Conservation (phyloP, 1,140 invertebrate genomes). For the Grapholita molesta region DNA sequence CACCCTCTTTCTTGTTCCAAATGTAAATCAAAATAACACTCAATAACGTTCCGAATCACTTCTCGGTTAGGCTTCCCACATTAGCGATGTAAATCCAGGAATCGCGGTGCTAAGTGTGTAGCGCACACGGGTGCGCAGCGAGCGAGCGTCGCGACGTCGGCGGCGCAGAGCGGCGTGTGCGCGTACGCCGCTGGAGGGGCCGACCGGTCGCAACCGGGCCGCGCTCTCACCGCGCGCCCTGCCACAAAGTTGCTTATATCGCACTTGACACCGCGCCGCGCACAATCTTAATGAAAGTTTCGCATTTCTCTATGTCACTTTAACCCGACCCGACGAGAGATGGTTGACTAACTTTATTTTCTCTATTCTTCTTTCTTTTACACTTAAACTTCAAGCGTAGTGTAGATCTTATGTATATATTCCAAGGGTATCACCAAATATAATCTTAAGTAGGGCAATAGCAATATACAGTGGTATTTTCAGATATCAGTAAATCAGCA, state of each 20-base stretch:
- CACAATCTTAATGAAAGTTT: constrained; percentile 71
- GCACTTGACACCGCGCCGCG: constrained; percentile 70
- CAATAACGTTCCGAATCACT: constrained; percentile 8
- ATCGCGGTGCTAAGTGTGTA: constrained; percentile 20
- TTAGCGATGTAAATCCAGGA: constrained; percentile 3
- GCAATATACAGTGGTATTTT: not conserved
- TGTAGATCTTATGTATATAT: not conserved
- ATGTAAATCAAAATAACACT: not conserved
- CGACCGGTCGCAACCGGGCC: constrained; percentile 72
- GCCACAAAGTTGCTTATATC: constrained; percentile 59
- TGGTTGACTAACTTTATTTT: constrained; percentile 16
- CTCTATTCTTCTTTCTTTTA: constrained; percentile 27
- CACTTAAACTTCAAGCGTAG: constrained; percentile 18
- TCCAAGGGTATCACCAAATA: not conserved
- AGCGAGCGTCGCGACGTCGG: constrained; percentile 71
- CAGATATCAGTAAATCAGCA: not conserved
- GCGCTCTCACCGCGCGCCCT: constrained; percentile 64
- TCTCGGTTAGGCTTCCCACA: not conserved
- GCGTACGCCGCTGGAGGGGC: constrained; percentile 62
- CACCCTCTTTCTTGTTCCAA: not conserved
- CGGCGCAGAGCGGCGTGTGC: constrained; percentile 66
- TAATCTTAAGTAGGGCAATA: not conserved
- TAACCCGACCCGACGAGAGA: constrained; percentile 15
- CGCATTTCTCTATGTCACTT: constrained; percentile 58
- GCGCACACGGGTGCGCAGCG: constrained; percentile 51